Evolutionary conservation across 2,113 vertebrate species (phyloP).

Genomic region (Daubentonia madagascariensis): DNA sequence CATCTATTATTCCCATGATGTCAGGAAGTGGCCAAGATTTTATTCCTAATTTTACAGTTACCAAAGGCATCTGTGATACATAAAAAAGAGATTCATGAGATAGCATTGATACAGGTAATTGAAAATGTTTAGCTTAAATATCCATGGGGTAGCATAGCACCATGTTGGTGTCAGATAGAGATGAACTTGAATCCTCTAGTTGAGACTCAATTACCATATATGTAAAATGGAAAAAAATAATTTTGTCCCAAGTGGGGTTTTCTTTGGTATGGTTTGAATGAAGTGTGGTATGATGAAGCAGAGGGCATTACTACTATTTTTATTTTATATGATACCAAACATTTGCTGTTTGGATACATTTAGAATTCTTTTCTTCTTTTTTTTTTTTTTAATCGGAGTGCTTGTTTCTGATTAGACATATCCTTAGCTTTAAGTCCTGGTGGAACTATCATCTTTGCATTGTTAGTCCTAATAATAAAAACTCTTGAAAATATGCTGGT

Average conservation of each 20-base stretch:
- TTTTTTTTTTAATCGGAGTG: background rate
- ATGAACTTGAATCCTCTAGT: background rate
- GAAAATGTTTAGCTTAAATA: background rate
- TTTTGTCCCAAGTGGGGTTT: background rate
- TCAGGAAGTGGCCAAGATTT: background rate
- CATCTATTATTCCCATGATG: background rate
- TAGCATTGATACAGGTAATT: background rate
- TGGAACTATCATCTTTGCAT: background rate
- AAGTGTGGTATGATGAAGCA: background rate
- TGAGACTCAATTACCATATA: background rate
- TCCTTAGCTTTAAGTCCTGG: background rate
- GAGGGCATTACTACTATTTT: background rate
- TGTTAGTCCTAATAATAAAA: constrained; percentile 28
- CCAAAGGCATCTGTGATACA: background rate
- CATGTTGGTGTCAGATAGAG: background rate
- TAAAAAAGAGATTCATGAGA: background rate
- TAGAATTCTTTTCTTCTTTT: background rate
- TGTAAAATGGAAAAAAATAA: background rate
- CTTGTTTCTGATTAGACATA: background rate
- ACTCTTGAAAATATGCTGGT: constrained; percentile 4
- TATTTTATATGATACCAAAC: constrained; percentile 23
- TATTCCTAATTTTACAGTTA: background rate
- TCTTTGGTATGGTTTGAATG: background rate
- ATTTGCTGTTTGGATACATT: background rate
- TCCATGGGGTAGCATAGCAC: background rate